Base-by-base conservation (phyloP, 2,113 vertebrate genomes). In the Macquaria ambigua region DNA sequence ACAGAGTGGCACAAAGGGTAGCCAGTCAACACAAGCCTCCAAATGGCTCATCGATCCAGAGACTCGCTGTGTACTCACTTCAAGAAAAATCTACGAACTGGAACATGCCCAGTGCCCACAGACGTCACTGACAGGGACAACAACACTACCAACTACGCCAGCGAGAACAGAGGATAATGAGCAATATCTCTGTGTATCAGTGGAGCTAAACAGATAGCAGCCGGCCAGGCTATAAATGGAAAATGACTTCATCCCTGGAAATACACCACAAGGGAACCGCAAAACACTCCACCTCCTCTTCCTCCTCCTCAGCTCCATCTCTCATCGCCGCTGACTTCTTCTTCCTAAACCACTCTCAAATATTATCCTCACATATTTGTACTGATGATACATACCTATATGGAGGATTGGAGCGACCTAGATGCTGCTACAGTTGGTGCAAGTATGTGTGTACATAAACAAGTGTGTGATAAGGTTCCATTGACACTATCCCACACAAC, bases 161-260 rank as follows among this genome's bases (percentile, higher is more conserved):
- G 79, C 4, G 25, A 88, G 79, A 86, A 82, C 56, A 71, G 77
- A 79, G 80, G 77, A 88, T 84, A 86, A 92, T 86, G 84, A 94
- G 83, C 71, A 88, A 89, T 88, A 91, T 92, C 87, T 87, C 73
- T 73, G 63, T 79, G 86, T 82, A 91, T 89, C 91, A 89, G 81
- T 18, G 84, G 85, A 91, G 85, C 85, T 91, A 89, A 91, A 89
- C 89, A 90, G 91, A 94, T 90, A 93, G 82, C 92, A 94, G 94
- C 92, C 88, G 76, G 87, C 81, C 81, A 52, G 85, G 93, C 94
- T 94, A 94, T 94, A 95, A 94, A 95, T 93, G 94, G 94, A 96
- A 95, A 88, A 93, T 95, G 94, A 95, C 94, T 95, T 95, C 95
- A 96, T 93, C 90, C 90, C 78, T 89, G 88, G 88, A 87, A 93